Evolutionary conservation across 2,888 invertebrate species (phyloP).

Genomic region (Melolontha melolontha): DNA sequence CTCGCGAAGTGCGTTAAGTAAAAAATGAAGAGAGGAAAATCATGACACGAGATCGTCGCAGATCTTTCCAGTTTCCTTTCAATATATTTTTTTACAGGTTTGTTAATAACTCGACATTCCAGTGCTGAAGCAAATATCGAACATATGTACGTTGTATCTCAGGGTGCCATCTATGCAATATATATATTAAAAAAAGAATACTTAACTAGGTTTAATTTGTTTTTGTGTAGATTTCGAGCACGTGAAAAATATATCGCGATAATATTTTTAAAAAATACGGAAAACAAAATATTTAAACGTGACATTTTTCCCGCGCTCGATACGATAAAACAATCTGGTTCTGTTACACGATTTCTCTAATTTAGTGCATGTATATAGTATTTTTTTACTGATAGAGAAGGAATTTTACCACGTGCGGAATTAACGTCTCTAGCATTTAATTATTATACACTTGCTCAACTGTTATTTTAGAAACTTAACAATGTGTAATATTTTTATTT

Average conservation of each 20-base stretch:
- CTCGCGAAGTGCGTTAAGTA: too few species aligned
- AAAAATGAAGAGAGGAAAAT: too few species aligned
- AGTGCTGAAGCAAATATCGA: slow-evolving; percentile 53
- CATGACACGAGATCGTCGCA: not conserved
- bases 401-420: slow-evolving; percentile 38
- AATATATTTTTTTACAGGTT: slow-evolving; percentile 17
- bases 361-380: slow-evolving; percentile 43
- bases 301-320: slow-evolving; percentile 42
- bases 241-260: slow-evolving; percentile 33
- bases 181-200: slow-evolving; percentile 34
- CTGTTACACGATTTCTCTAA: slow-evolving; percentile 16
- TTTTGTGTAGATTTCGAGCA: slow-evolving; percentile 39
- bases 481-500: slow-evolving; percentile 50
- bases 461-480: slow-evolving; percentile 51
- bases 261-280: not conserved
- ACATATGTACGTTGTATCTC: slow-evolving; percentile 57
- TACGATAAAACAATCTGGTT: slow-evolving; percentile 18
- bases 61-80: slow-evolving; percentile 11
- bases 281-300: slow-evolving; percentile 1
- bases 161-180: slow-evolving; percentile 66
- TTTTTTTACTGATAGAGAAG: slow-evolving; percentile 38
- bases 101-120: slow-evolving; percentile 52
- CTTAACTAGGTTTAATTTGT: slow-evolving; percentile 35
- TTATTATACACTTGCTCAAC: slow-evolving; percentile 65
- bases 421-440: slow-evolving; percentile 55